Evolutionary conservation across 2,888 invertebrate species (phyloP).

Genomic region (Andrena camellia): DNA sequence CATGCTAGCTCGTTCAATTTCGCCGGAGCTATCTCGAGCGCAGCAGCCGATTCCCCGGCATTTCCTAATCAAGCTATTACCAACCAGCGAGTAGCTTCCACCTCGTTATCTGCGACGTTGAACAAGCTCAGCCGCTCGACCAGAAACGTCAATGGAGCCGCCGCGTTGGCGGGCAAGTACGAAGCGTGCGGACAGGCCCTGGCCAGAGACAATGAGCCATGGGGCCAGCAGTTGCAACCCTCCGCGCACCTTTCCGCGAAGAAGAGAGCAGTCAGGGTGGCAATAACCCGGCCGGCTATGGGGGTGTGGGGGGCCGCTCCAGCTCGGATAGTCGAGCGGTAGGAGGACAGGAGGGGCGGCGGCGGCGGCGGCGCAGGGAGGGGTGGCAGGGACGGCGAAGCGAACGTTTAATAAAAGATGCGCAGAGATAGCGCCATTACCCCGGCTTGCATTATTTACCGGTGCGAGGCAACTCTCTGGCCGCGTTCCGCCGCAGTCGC

Average conservation of each 20-base stretch:
- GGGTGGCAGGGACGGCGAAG: constrained; percentile 75
- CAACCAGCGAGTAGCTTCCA: neutral
- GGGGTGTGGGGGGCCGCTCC: constrained; percentile 41
- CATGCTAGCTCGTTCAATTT: neutral
- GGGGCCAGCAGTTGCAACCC: constrained; percentile 21
- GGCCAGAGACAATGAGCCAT: constrained; percentile 39
- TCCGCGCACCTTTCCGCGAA: constrained; percentile 57
- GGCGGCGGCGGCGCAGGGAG: constrained; percentile 44
- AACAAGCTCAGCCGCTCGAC: neutral
- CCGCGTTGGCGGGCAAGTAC: neutral
- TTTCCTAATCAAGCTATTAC: neutral
- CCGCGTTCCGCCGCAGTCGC: constrained; percentile 83
- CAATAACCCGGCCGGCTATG: constrained; percentile 57
- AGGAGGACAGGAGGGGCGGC: constrained; percentile 43
- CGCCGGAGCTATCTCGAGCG: neutral
- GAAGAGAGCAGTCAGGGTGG: constrained; percentile 76
- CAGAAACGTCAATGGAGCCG: constrained; percentile 8
- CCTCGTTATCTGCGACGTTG: neutral
- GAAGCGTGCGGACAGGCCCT: constrained; percentile 31
- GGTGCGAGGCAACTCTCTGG: constrained; percentile 82
- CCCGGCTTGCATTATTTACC: constrained; percentile 85
- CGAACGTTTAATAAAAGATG: constrained; percentile 85
- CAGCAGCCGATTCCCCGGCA: neutral
- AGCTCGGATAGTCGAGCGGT: constrained; percentile 56
- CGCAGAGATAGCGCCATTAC: constrained; percentile 85